phyloP scores from a whole-genome alignment of 37 sponge, comb jelly and placozoan genomes.

The Eunapius fragilis region DNA sequence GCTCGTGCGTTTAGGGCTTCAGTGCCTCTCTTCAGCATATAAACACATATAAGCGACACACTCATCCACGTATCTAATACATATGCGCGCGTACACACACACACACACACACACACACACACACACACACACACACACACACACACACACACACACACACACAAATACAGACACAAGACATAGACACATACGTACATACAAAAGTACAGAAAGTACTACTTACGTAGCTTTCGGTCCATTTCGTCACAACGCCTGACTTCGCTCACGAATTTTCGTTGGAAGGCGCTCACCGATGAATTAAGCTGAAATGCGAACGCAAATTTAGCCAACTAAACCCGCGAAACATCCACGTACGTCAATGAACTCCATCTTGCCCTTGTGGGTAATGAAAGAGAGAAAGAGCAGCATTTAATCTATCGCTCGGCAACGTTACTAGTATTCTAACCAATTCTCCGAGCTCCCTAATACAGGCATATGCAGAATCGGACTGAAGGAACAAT shows the following conservation, averaged over 20 bases:
- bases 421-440: neutral
- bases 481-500: conserved; percentile 94
- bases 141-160: no score
- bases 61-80: no score
- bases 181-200: no score
- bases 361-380: conserved; percentile 92
- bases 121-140: no score
- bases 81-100: no score
- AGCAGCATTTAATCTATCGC: no score
- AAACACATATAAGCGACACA: no score
- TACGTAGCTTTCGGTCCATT: conserved; percentile 97
- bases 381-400: no score
- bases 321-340: neutral
- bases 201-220: conserved; percentile 3
- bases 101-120: no score
- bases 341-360: conserved; percentile 86
- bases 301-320: conserved; percentile 58
- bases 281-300: conserved; percentile 95
- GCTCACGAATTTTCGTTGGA: conserved; percentile 96
- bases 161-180: no score
- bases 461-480: conserved; percentile 94
- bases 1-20: no score
- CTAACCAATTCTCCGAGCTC: conserved; percentile 97
- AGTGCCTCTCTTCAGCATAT: no score
- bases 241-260: conserved; percentile 97